Percentiles rank a stretch among this genome's conserved stretches.
These are phyloP conservation scores for Montipora sp. DNA, from an alignment of 64 coral and sea anemone species.

Conservation along the genomic window DNA sequence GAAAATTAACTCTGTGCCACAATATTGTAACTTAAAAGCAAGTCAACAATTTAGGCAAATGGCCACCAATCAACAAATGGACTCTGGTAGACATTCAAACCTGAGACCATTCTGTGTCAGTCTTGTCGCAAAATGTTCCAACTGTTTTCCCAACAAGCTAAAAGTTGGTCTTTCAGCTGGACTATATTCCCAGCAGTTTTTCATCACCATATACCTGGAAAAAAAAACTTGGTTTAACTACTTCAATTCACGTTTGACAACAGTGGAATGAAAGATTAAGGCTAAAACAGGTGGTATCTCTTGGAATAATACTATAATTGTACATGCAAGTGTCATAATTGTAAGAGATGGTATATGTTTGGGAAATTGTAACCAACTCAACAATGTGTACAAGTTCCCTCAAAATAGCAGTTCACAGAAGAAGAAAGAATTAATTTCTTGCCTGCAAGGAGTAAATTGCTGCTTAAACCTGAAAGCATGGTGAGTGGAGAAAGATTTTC, in stretches of 20 bases:
- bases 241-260: background rate
- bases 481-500: no score
- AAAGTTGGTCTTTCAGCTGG: slow-evolving; percentile 54
- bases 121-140: slow-evolving; percentile 33
- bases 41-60: background rate
- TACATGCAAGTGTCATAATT: no score
- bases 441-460: no score
- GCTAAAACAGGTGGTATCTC: no score
- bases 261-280: no score
- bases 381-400: no score
- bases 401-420: no score
- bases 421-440: no score
- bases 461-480: no score
- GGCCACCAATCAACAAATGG: slow-evolving; percentile 19
- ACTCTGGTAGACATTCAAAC: slow-evolving; percentile 44
- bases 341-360: no score
- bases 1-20: background rate
- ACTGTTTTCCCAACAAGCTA: slow-evolving; percentile 31
- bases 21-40: background rate
- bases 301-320: no score
- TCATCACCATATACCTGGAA: slow-evolving; percentile 46
- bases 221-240: background rate
- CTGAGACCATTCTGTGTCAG: slow-evolving; percentile 22
- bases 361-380: no score
- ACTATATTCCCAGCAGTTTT: slow-evolving; percentile 29